Evolutionary conservation across 1,140 invertebrate genomes (phyloP), one percentile per base, ranked within the genome.

Genomic region (Drosophila repletoides): DNA sequence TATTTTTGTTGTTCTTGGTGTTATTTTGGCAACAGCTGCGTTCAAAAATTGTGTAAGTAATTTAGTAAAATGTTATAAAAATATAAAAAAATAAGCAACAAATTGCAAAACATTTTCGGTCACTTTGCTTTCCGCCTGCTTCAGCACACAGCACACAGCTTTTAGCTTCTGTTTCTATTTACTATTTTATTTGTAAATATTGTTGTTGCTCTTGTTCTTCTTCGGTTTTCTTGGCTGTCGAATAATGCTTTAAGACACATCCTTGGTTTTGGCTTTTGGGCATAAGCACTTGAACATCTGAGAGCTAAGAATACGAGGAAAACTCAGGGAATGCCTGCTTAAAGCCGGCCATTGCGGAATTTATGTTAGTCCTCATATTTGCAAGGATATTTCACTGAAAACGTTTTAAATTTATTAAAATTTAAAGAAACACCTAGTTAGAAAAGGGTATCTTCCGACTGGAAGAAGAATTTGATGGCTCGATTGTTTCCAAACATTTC

Each of bases 31-130:
- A 77, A 61, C 79, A 84, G 67, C 72, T 81, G 77, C 51, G 48
- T 38, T 31, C 46, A 58, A 63, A 83, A 76, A 83, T 73, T 76
- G 65, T 77, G 41, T 77, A 67, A 76, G 79, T 83, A 84, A 83
- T 83, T 83, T 84, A 65, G 64, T 74, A 76, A 66, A 73, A 84
- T 79, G 70, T 84, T 84, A 77, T 63, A 74, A 84, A 84, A 77
- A 74, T 71, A 68, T 63, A 65, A 64, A 53, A 56, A 72, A 43
- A 58, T 56, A 60, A 59, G 55, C 70, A 71, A 64, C 70, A 74
- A 79, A 74, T 84, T 73, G 70, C 31, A 56, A 65, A 80, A 71
- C 79, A 71, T 55, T 77, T 74, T 79, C 64, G 72, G 73, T 73
- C 68, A 65, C 53, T 81, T 80, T 67, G 68, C 56, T 45, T 61